These are phyloP conservation scores for Pycnomerus fuliginosus DNA, from an alignment of 2,888 invertebrate species.

Conservation along the genomic window DNA sequence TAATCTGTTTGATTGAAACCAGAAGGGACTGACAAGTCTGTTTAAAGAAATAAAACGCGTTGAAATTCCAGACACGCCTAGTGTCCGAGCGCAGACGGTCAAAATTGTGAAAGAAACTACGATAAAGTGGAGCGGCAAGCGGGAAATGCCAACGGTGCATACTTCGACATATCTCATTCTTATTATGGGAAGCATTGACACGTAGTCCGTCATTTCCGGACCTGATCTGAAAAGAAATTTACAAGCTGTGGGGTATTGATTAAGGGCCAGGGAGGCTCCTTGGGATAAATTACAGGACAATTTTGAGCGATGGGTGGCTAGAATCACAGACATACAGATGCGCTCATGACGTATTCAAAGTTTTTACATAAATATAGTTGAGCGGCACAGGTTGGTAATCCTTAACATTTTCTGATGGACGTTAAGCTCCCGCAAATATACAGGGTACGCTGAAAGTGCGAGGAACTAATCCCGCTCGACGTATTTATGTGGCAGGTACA, in stretches of 20 bases:
- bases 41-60: slow-evolving; percentile 20
- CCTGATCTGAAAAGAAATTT: neutral
- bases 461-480: slow-evolving; percentile 22
- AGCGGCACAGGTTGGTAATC: slow-evolving; percentile 17
- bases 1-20: too few species aligned
- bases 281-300: too few species aligned
- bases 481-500: slow-evolving; percentile 27
- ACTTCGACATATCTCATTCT: slow-evolving; percentile 17
- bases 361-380: slow-evolving; percentile 6
- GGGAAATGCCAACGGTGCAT: slow-evolving; percentile 21
- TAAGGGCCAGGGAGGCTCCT: too few species aligned
- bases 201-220: slow-evolving; percentile 12
- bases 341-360: too few species aligned
- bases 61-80: slow-evolving; percentile 16
- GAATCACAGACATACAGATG: too few species aligned
- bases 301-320: too few species aligned
- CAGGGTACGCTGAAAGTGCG: slow-evolving; percentile 22
- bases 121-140: slow-evolving; percentile 9
- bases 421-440: slow-evolving; percentile 24
- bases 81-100: slow-evolving; percentile 17
- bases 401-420: slow-evolving; percentile 20
- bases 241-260: neutral
- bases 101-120: slow-evolving; percentile 15
- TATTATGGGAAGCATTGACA: slow-evolving; percentile 19
- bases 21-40: slow-evolving; percentile 16